Evolutionary conservation across 2,113 vertebrate genomes (phyloP), one percentile per base, ranked within the genome.

Genomic region (Dolichallabes microphthalmus): DNA sequence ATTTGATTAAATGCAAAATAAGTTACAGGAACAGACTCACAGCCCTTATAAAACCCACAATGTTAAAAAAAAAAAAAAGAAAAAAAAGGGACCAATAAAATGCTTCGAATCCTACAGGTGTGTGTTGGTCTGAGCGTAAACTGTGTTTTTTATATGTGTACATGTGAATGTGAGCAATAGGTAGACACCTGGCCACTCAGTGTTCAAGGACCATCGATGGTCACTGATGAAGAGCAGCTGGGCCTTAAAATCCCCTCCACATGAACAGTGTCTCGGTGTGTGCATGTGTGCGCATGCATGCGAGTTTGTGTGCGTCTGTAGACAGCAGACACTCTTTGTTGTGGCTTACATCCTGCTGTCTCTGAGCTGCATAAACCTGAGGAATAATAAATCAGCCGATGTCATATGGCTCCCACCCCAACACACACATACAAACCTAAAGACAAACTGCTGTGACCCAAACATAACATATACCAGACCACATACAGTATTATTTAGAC

Each of bases 161-260:
- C 2, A 45, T 25, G 64, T 10, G 2, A 35, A 1, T 2, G 35
- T 8, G 30, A 14, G 81, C n/a, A 74, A 64, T 63, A 35, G 55
- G 19, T 25, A 81, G 68, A 74, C 84, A 86, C 84, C 78, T 86
- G 84, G 68, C 84, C 78, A 53, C 84, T 86, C 84, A 20, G 77
- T 58, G 69, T 17, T n/a, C 78, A 75, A 86, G 78, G 77, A 50
- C 84, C 39, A 86, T 35, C 60, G 55, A 80, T 80, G 66, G 55
- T 58, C 63, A 60, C 53, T 68, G 84, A 71, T 27, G 63, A 85
- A 5, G 14, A 73, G 66, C 84, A 81, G 77, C 84, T 85, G 66
- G 57, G 57, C 78, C 66, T 80, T 69, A 84, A 68, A 60, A 55
- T 39, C 63, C 50, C 14, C 45, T 55, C 77, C 35, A 61, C 53